Evolutionary conservation across 1,140 invertebrate species (phyloP), one percentile per base, ranked within the genome.

Genomic region (Lepeophtheirus salmonis): DNA sequence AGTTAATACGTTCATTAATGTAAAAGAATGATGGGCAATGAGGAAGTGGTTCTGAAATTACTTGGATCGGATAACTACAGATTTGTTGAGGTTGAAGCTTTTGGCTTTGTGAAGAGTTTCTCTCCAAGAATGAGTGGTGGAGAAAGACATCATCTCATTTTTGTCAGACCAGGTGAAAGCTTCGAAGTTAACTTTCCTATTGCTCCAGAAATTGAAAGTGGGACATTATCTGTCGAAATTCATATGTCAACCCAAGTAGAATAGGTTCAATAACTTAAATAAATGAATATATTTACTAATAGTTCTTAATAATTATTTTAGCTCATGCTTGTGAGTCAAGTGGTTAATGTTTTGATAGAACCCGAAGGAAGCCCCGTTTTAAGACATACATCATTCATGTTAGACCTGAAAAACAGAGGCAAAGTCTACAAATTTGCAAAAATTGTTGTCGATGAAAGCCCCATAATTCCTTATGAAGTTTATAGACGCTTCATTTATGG

Each of bases 401-500:
- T 81, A 10, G 79, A 80, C 64, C 67, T 81, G 63, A 76, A 76
- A 64, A 77, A 71, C 57, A 71, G 76, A 63, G 75, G 76, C 16
- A 71, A 74, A 16, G 69, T 75, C 0, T 69, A 79, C 2, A 71
- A 74, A 18, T 78, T 78, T 64, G 67, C 80, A 49, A 74, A 79
- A 64, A 75, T 81, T 18, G 71, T 72, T 14, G 71, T 79, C 2
- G 77, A 78, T 41, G 77, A 80, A 68, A 69, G 73, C 53, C 79
- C 77, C 41, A 69, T 75, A 4, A 74, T 77, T 54, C 79, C 79
- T 1, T 76, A 78, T 63, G 68, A 76, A 56, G 26, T 73, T 63
- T 72, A 73, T 60, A 70, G 78, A 58, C 67, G 75, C n/a, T 81
- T 77, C 66, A 70, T 80, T 16, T 78, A 72, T 61, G 78, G 76